A percentile compares a stretch with the other conserved stretches of the same genome.
Evolutionary conservation across 1,140 invertebrate genomes (phyloP).

Genomic region (Parasteatoda tepidariorum): DNA sequence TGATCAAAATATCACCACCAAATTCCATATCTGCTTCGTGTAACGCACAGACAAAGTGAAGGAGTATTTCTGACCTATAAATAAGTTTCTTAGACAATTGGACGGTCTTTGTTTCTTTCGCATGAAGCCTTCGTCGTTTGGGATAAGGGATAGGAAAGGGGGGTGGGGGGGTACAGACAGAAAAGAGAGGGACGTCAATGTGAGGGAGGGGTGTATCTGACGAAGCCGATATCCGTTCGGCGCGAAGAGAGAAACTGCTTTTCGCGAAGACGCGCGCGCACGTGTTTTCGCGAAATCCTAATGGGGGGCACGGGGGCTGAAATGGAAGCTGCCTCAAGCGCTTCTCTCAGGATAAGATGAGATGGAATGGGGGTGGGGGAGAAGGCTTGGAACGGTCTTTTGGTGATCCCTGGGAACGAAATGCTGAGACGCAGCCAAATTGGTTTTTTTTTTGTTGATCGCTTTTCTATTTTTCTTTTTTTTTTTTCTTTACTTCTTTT

Average conservation of each 20-base stretch:
- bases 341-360: slow-evolving; percentile 34
- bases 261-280: slow-evolving; percentile 55
- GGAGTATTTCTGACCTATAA: slow-evolving; percentile 52
- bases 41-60: no score
- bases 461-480: slow-evolving; percentile 30
- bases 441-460: slow-evolving; percentile 60
- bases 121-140: slow-evolving; percentile 45
- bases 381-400: slow-evolving; percentile 47
- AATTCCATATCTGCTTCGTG: no score
- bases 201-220: slow-evolving; percentile 25
- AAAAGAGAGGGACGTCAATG: neutral
- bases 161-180: neutral
- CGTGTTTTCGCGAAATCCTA: slow-evolving; percentile 54
- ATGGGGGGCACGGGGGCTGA: neutral
- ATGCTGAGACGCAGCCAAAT: slow-evolving; percentile 59
- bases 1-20: no score
- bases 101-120: slow-evolving; percentile 56
- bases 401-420: slow-evolving; percentile 56
- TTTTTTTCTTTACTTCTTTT: slow-evolving; percentile 9
- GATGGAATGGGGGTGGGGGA: neutral
- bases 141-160: neutral
- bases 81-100: slow-evolving; percentile 60
- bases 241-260: slow-evolving; percentile 45
- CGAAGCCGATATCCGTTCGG: slow-evolving; percentile 58
- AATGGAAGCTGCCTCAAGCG: slow-evolving; percentile 12